Evolutionary conservation across 2,888 invertebrate species (phyloP), one percentile per base, ranked within the genome.

Genomic region (Cheilosia pagana): DNA sequence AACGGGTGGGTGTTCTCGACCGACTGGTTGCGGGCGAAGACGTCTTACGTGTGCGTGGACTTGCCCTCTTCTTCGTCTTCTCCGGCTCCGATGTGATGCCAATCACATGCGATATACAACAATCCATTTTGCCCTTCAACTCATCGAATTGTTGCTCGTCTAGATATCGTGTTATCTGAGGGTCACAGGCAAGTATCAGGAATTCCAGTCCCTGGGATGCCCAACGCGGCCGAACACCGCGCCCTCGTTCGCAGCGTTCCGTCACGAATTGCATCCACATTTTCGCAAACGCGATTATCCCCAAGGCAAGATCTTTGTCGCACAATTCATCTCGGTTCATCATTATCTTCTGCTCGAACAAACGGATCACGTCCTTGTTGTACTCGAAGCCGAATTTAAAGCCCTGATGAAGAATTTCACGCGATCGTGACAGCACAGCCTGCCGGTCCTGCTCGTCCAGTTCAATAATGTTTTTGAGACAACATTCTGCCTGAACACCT

Each of bases 261-360:
- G 95, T 94, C 1, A 97, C 97, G 91, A 98, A 98, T 75, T 94
- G 93, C 96, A 98, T 98, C 98, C 98, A 98, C 90, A 96, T 94
- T 88, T 94, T 93, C 10, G 96, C 95, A 90, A 96, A 96, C 43
- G 93, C 92, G 5, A 96, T 94, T 88, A 96, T 93, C 76, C 94
- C 94, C 39, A 93, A 89, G 0, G 95, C 94, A 35, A 96, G 90
- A 86, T 91, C 91, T 1, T 89, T 90, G 41, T 92, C 91, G 75
- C 90, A 91, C 2, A 89, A 87, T 7, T 89, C 88, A 53, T 88
- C 93, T 89, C 88, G 90, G 10, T 90, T 90, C 10, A 88, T 88
- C 89, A 91, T 90, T 5, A 93, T 93, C 21, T 90, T 90, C 70
- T 91, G 91, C 86, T 92, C 92, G 74, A 94, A 93, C 60, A 94